Evolutionary conservation across 2,888 invertebrate species (phyloP), one percentile per base, ranked within the genome.

Genomic region (Sphaerophoria taeniata): DNA sequence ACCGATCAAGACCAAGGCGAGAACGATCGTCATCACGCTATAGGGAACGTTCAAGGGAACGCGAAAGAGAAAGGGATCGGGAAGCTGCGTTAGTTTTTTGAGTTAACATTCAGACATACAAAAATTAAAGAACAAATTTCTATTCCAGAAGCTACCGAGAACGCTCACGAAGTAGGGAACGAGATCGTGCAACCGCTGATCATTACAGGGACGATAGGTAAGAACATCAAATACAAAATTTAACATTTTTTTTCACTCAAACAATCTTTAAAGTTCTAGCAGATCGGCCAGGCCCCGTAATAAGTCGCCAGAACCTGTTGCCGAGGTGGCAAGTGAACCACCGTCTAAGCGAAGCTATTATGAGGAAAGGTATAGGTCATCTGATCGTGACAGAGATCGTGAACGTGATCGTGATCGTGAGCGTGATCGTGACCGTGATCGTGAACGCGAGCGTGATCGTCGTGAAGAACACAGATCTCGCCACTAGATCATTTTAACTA

Each of bases 161-260:
- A 87, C 93, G 98, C 88, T 97, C 97, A 73, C 94, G 98, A 88
- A 97, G 97, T 88, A 94, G 98, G 88, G 97, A 97, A 87, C 90
- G 92, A 53, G 92, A 92, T 87, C 91, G 91, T 49, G 90, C 89
- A 76, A 90, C 90, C 12, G 89, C 88, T 74, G 92, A 92, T 87
- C 92, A 92, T 87, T 92, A 92, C 84, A 90, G 92, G 80, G 92
- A 92, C 75, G 92, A 92, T 82, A 92, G 91, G 91, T 91, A 89
- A 75, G 75, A 84, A 6, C 9, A 14, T 9, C 24, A 12, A 36
- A 33, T n/a, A 43, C 33, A 53, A 11, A 76, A n/a, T n/a, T 60
- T 71, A 39, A 60, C 14, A 58, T 60, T 47, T 71, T 47, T 56
- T 3, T 63, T 11, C 67, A 69, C n/a, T 78, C 67, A 51, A 77